Percentiles rank a stretch among this genome's conserved stretches.
Evolutionary conservation across 2,888 invertebrate species (phyloP).

Genomic region (Lacanobia wlatinum): DNA sequence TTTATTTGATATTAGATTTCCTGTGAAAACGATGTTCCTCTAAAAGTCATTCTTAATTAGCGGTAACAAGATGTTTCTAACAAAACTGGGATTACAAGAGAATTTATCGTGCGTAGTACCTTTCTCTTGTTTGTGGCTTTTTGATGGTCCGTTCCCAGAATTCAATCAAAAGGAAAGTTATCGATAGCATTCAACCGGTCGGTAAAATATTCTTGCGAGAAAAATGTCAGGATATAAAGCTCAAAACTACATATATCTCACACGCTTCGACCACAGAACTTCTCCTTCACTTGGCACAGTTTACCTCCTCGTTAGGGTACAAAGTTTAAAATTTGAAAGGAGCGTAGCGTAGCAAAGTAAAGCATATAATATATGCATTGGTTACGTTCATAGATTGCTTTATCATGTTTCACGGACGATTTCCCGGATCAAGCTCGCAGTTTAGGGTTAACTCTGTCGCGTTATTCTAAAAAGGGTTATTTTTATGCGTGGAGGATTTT

Average conservation of each 20-base stretch:
- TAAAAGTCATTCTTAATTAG: constrained; percentile 9
- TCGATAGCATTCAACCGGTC: constrained; percentile 24
- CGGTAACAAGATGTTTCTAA: background rate
- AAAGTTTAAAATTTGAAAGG: constrained; percentile 54
- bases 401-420: constrained; percentile 66
- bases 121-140: background rate
- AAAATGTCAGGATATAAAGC: constrained; percentile 33
- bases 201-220: constrained; percentile 23
- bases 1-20: background rate
- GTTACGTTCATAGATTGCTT: constrained; percentile 53
- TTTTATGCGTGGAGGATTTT: constrained; percentile 36
- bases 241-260: constrained; percentile 19
- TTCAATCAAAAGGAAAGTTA: constrained; percentile 49
- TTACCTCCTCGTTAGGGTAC: constrained; percentile 27
- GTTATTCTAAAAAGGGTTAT: constrained; percentile 49
- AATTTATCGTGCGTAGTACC: background rate
- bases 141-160: constrained; percentile 11
- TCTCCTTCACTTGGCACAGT: constrained; percentile 29
- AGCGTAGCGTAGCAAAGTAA: constrained; percentile 17
- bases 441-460: constrained; percentile 37
- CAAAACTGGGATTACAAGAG: background rate
- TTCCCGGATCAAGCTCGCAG: constrained; percentile 48
- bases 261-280: constrained; percentile 32
- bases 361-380: constrained; percentile 62
- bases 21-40: background rate